Percentiles rank a stretch among this genome's conserved stretches.
Evolutionary conservation across 2,113 vertebrate genomes (phyloP).

Genomic region (Neofelis nebulosa): DNA sequence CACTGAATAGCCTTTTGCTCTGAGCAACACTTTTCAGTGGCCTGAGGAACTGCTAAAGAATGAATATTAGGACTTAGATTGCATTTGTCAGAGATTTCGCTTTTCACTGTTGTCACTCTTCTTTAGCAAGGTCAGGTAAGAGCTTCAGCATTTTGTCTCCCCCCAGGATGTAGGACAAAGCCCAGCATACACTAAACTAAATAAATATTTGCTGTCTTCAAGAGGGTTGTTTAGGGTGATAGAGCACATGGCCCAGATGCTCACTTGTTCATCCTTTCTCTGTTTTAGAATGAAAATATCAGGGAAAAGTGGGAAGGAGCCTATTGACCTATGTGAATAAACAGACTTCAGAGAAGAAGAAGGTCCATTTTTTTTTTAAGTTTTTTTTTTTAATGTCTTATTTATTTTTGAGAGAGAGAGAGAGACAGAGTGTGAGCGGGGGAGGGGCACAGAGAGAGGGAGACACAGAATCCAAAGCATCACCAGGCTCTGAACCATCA

Average conservation of each 20-base stretch:
- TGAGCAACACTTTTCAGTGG: background rate
- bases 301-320: background rate
- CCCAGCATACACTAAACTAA: background rate
- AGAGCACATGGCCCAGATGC: background rate
- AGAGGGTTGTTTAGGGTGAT: background rate
- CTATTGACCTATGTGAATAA: background rate
- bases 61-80: background rate
- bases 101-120: background rate
- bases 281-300: background rate
- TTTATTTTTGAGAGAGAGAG: too few relatives aligned
- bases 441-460: too few relatives aligned
- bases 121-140: background rate
- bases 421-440: too few relatives aligned
- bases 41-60: background rate
- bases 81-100: background rate
- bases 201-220: background rate
- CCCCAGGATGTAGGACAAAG: background rate
- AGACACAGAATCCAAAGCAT: too few relatives aligned
- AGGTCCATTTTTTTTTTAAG: background rate
- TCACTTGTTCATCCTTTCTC: background rate
- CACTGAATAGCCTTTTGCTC: background rate
- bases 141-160: background rate
- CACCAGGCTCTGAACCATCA: too few relatives aligned
- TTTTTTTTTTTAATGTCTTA: too few relatives aligned
- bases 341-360: background rate